Base-by-base conservation (phyloP, 2,888 invertebrate species). In the Hartigia nigra region DNA sequence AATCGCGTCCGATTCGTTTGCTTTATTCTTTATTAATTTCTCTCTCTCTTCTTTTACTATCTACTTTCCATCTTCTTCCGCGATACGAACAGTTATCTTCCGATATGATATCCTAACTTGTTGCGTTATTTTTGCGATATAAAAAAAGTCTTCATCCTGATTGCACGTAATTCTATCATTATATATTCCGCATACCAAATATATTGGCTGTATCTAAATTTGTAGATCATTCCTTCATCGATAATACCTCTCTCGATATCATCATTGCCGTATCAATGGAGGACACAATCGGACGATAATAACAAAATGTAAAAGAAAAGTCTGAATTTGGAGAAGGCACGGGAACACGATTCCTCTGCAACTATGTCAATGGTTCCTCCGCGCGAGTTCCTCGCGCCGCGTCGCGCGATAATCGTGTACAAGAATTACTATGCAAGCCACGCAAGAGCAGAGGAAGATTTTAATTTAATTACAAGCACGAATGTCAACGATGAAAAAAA, bases 1-100 rank as follows among this genome's bases (percentile, higher is more conserved):
- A 55, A 80, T 78, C 74, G 76, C 74, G 70, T 72, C 74, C 78
- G 55, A 74, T 70, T 55, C 55, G 55, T 55, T 55, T 55, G 23
- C 9, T 55, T 55, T 23, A 9, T 55, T 23, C 4, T 55, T 23
- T 55, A 34, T 34, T 34, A 3, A 34, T 34, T 34, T 0, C 23
- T 55, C 55, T 23, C 9, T 55, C 5, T 55, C 9, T 23, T 23
- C 55, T 9, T 55, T 55, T 23, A 55, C 23, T 23, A 23, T 55
- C 55, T 9, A 9, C 9, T 5, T 23, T 14, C 55, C 23, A 14
- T 23, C 39, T 39, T 39, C 39, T 0, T 39, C 39, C 5, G 5
- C 39, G 23, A 5, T 3, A 34, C 34, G 34, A 39, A 39, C 5
- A 39, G 5, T 39, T 0, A 23, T 14, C 39, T 39, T 39, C 14